A percentile compares a stretch with the other conserved stretches of the same genome.
These are phyloP conservation scores for Apomyelois bistriatella DNA, from an alignment of 2,888 invertebrate species.

Conservation along the genomic window DNA sequence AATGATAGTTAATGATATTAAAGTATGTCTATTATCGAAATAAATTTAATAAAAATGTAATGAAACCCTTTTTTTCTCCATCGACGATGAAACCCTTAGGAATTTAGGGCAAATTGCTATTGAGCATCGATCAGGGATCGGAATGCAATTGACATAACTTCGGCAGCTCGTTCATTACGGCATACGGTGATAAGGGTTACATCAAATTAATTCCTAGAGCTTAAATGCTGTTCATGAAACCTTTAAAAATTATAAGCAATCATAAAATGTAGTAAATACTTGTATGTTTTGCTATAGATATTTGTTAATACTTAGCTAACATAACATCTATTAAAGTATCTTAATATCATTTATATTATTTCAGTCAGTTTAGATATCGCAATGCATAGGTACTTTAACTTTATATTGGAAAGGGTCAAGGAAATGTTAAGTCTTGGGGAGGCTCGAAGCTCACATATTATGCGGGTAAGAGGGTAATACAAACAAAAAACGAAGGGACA, in stretches of 20 bases:
- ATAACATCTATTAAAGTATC: too few species aligned
- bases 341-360: too few species aligned
- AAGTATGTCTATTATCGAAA: too few species aligned
- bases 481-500: not conserved
- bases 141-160: slow-evolving; percentile 54
- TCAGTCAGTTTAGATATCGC: too few species aligned
- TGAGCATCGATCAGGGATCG: slow-evolving; percentile 41
- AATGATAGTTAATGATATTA: too few species aligned
- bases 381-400: too few species aligned
- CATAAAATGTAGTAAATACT: not conserved
- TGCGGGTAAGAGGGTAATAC: not conserved
- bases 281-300: too few species aligned
- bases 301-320: too few species aligned
- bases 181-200: slow-evolving; percentile 21
- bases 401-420: slow-evolving; percentile 1
- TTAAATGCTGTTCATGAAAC: not conserved
- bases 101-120: slow-evolving; percentile 60
- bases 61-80: not conserved
- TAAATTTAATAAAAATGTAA: not conserved
- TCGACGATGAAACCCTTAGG: slow-evolving; percentile 19
- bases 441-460: not conserved
- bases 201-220: slow-evolving; percentile 12
- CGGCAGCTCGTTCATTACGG: slow-evolving; percentile 28
- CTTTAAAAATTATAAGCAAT: not conserved
- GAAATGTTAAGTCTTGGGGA: slow-evolving; percentile 11